Evolutionary conservation across 2,113 vertebrate species (phyloP).

Genomic region (Miniopterus natalensis): DNA sequence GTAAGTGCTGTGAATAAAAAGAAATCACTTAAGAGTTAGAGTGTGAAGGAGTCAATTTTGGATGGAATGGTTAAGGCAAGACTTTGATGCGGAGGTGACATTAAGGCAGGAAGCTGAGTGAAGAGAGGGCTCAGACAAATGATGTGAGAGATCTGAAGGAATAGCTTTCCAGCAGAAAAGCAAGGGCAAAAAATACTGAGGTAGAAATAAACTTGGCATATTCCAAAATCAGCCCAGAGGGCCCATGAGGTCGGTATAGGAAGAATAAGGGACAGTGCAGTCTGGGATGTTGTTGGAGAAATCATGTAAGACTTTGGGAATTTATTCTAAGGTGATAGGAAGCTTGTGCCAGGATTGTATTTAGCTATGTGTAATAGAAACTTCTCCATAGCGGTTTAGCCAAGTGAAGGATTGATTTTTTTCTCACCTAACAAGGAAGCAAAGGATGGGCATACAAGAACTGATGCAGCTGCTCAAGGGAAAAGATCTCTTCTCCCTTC

Average conservation of each 20-base stretch:
- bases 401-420: background rate
- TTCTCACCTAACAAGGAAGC: background rate
- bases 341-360: background rate
- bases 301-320: background rate
- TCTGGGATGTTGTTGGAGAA: background rate
- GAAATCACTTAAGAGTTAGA: background rate
- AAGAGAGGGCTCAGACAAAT: background rate
- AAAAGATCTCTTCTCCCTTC: background rate
- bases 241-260: background rate
- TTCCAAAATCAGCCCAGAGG: background rate
- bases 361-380: background rate
- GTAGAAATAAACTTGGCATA: background rate
- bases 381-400: background rate
- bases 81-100: background rate
- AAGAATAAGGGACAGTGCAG: background rate
- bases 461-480: background rate
- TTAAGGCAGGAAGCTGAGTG: background rate
- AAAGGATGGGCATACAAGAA: background rate
- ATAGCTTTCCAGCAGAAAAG: background rate
- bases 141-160: background rate
- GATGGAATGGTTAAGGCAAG: background rate
- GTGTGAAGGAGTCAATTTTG: background rate
- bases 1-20: slow-evolving; percentile 11
- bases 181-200: background rate
- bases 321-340: background rate